Percentiles rank a stretch among this genome's conserved stretches.
These are phyloP conservation scores for Cryptus viduatorius DNA, from an alignment of 2,888 invertebrate genomes.

Conservation along the genomic window DNA sequence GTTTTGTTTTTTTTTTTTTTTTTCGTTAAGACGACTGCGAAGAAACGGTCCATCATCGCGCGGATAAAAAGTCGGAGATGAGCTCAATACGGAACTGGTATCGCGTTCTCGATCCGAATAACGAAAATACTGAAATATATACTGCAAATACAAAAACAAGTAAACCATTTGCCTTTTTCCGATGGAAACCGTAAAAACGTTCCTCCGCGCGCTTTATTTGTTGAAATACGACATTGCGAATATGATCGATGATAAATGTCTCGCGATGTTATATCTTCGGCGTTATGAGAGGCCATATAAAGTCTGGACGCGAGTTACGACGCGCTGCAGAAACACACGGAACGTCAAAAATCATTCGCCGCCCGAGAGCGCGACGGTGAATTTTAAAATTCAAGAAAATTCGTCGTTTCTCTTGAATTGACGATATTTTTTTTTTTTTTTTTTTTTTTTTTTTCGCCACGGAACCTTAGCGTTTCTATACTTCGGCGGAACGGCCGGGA, in stretches of 20 bases:
- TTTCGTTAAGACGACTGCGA: background rate
- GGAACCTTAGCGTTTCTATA: constrained; percentile 9
- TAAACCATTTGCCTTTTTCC: constrained; percentile 9
- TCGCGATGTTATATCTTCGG: constrained; percentile 32
- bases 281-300: constrained; percentile 24
- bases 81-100: background rate
- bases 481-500: constrained; percentile 31
- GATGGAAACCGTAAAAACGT: constrained; percentile 13
- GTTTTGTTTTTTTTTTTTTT: background rate
- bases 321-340: constrained; percentile 35
- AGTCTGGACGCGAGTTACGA: constrained; percentile 5
- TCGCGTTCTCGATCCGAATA: background rate
- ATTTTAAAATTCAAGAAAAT: constrained; percentile 41
- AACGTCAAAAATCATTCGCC: constrained; percentile 53
- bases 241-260: constrained; percentile 13
- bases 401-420: constrained; percentile 37
- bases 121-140: background rate
- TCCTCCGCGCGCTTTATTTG: constrained; percentile 40
- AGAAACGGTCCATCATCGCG: background rate
- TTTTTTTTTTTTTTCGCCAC: constrained; percentile 10
- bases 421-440: constrained; percentile 29
- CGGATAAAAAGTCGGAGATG: background rate
- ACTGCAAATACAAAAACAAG: constrained; percentile 28
- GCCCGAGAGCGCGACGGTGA: constrained; percentile 24
- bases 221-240: constrained; percentile 12